phyloP scores from a whole-genome alignment of 2,797 vertebrate genomes.

The Falco rusticolus region DNA sequence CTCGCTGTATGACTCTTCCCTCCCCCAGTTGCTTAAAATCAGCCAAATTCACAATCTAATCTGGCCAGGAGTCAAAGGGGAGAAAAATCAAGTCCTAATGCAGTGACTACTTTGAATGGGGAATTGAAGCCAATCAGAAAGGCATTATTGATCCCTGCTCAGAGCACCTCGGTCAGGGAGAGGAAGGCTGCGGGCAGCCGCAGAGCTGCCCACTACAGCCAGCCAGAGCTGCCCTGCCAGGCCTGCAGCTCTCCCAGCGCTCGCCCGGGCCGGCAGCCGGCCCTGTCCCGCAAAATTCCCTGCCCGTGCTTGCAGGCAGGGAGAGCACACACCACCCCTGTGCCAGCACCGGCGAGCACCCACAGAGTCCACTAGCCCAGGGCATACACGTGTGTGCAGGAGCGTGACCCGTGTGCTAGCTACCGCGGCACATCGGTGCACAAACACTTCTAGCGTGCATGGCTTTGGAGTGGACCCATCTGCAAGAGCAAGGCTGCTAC shows the following conservation, averaged over 20 bases:
- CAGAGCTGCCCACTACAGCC: constrained; percentile 29
- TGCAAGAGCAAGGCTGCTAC: neutral
- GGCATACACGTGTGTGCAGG: neutral
- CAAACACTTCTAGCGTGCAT: neutral
- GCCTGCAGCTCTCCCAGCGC: neutral
- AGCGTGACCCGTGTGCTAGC: neutral
- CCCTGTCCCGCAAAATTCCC: neutral
- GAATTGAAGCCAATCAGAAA: constrained; percentile 63
- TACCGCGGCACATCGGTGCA: neutral
- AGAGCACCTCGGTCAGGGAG: neutral
- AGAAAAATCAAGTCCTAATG: constrained; percentile 59
- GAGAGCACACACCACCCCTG: neutral
- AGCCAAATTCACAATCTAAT: constrained; percentile 69
- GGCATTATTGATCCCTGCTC: constrained; percentile 17
- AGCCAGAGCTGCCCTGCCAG: neutral
- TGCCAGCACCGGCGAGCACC: neutral
- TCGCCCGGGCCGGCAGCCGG: neutral
- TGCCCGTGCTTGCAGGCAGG: accelerated
- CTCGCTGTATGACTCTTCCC: constrained; percentile 23
- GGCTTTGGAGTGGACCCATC: neutral
- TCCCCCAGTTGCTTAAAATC: constrained; percentile 54
- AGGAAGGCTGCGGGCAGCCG: neutral
- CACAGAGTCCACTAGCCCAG: accelerated
- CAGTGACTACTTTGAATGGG: constrained; percentile 31
- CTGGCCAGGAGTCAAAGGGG: constrained; percentile 60